Evolutionary conservation across 2,797 vertebrate genomes (phyloP).

Genomic region (Eremophila alpestris): DNA sequence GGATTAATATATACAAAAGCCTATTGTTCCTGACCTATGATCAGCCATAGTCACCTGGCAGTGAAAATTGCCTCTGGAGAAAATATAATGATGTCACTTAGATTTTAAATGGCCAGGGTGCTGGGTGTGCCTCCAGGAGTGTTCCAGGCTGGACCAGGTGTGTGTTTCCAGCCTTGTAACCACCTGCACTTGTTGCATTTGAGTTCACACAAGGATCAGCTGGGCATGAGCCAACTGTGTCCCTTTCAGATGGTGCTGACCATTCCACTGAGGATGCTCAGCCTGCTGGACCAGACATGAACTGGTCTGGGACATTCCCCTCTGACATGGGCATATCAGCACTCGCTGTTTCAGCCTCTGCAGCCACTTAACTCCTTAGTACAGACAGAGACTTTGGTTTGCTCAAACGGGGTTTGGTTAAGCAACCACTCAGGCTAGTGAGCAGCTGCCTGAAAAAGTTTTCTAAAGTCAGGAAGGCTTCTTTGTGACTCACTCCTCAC

Average conservation of each 20-base stretch:
- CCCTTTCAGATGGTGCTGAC: not conserved
- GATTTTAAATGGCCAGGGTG: not conserved
- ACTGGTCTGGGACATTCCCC: not conserved
- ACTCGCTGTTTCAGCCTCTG: not conserved
- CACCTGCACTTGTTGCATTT: not conserved
- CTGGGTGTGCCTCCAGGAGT: not conserved
- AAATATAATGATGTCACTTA: not conserved
- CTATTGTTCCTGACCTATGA: slow-evolving; percentile 4
- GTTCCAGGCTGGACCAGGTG: not conserved
- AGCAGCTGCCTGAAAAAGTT: not conserved
- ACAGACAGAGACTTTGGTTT: not conserved
- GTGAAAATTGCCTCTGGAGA: not conserved
- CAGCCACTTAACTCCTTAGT: not conserved
- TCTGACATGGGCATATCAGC: not conserved
- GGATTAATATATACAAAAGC: slow-evolving; percentile 20
- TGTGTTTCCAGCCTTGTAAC: not conserved
- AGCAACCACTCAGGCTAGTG: not conserved
- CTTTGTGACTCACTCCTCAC: slow-evolving; percentile 2
- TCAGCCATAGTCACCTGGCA: not conserved
- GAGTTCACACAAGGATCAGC: not conserved
- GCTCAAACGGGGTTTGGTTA: not conserved
- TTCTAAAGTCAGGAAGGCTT: not conserved
- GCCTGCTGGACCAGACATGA: not conserved
- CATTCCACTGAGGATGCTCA: not conserved
- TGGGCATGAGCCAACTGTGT: not conserved